Conservation (phyloP, 2,888 invertebrate genomes). For the Tachina lurida region DNA sequence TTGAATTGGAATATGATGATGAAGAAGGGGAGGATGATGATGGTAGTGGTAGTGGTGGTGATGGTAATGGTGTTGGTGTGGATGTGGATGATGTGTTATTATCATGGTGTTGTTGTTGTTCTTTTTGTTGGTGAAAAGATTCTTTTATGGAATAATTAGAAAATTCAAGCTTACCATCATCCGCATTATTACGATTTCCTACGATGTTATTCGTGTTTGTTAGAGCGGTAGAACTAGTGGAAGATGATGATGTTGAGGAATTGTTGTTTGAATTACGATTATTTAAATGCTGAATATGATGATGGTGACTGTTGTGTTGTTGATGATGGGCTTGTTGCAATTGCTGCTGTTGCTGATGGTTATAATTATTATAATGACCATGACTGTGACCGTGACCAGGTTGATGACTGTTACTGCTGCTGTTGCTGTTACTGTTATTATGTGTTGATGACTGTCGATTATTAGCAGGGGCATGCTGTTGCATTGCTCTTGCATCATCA, state of each 20-base stretch:
- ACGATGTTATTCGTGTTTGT: constrained; percentile 71
- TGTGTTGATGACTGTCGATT: constrained; percentile 50
- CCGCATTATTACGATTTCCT: constrained; percentile 73
- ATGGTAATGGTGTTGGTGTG: constrained; percentile 45
- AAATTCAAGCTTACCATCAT: constrained; percentile 77
- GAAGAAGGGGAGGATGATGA: constrained; percentile 38
- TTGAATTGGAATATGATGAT: constrained; percentile 53
- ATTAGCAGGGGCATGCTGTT: constrained; percentile 70
- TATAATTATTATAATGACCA: constrained; percentile 45
- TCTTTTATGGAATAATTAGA: constrained; percentile 60
- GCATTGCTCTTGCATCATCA: constrained; percentile 82
- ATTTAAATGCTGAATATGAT: constrained; percentile 57
- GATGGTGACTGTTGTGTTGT: constrained; percentile 57
- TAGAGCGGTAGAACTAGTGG: constrained; percentile 67
- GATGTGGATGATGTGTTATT: constrained; percentile 51
- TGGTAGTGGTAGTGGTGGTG: constrained; percentile 46
- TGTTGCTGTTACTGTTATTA: constrained; percentile 35
- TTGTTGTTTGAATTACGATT: constrained; percentile 60
- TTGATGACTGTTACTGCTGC: constrained; percentile 42
- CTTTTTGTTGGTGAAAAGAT: constrained; percentile 62
- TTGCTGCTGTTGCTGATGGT: constrained; percentile 63
- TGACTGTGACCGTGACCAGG: constrained; percentile 44
- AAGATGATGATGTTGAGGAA: constrained; percentile 62
- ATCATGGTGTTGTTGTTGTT: constrained; percentile 57
- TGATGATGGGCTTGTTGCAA: constrained; percentile 58